Evolutionary conservation across 2,888 invertebrate species (phyloP).

Genomic region (Coelogynopora nodosa): DNA sequence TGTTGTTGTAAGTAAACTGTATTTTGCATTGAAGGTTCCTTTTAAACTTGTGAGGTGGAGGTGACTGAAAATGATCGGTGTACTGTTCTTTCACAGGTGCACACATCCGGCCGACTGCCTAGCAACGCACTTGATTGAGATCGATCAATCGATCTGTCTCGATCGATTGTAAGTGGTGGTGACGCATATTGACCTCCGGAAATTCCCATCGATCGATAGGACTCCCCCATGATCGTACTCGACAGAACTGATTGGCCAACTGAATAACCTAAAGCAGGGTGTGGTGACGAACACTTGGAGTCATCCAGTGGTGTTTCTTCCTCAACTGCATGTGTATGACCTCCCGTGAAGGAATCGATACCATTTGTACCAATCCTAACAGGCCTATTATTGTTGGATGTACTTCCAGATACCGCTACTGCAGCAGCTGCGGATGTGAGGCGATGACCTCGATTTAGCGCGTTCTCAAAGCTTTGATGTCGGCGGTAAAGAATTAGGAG

Average conservation of each 20-base stretch:
- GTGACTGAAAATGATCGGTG: slow-evolving; percentile 27
- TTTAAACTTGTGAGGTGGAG: slow-evolving; percentile 28
- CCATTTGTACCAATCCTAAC: not conserved
- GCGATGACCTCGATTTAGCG: not conserved
- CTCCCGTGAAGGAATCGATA: not conserved
- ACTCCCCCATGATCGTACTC: slow-evolving; percentile 8
- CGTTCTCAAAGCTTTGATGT: not conserved
- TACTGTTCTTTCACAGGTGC: slow-evolving; percentile 33
- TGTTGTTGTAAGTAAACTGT: too few relatives aligned
- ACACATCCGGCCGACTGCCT: slow-evolving; percentile 34
- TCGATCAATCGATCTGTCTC: slow-evolving; percentile 12
- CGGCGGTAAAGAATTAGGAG: not conserved
- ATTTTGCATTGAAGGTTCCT: too few relatives aligned
- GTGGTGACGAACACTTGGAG: not conserved
- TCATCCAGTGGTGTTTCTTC: not conserved
- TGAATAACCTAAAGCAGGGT: not conserved
- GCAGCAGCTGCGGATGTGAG: slow-evolving; percentile 9
- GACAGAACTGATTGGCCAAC: not conserved
- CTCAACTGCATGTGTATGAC: not conserved
- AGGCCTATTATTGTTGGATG: not conserved
- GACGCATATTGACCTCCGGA: not conserved
- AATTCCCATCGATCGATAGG: not conserved
- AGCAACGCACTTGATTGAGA: slow-evolving; percentile 19
- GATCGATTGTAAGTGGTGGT: slow-evolving; percentile 6
- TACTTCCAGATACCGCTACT: not conserved